Evolutionary conservation across 2,888 invertebrate genomes (phyloP), one percentile per base, ranked within the genome.

Genomic region (Mythimna vitellina): DNA sequence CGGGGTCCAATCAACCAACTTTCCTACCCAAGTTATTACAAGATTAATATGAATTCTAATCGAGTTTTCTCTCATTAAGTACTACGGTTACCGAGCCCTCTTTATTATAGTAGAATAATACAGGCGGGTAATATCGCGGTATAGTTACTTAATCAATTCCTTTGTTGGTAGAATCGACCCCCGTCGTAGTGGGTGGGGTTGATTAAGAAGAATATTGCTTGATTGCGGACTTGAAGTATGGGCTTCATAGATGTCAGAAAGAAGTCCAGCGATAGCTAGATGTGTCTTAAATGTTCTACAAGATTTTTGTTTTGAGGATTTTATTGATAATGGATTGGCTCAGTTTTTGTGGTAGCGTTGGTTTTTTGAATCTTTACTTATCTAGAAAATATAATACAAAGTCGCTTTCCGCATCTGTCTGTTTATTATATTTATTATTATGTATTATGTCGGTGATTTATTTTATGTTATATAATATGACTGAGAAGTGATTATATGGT

Each of bases 111-210:
- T 93, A 92, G 94, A 96, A 95, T 96, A 96, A 96, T 96, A 95
- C 93, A 75, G 81, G 86, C 92, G 90, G 93, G 95, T 96, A 96
- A 96, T 96, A 96, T 96, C 93, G 93, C 90, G 92, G 95, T 93
- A 94, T 95, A 95, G 95, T 96, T 96, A 95, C 94, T 95, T 96
- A 96, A 96, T 96, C 96, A 96, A 96, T 96, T 96, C 96, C 93
- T 95, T 96, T 96, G 96, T 95, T 95, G 95, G 94, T 93, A 82
- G 94, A 93, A 94, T 92, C 95, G 94, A 93, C 95, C 95, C 95
- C 94, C 92, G 83, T 75, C 78, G 90, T 89, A 88, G 91, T 93
- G 95, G 96, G 95, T 93, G 95, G 95, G 96, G 95, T 93, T 96
- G 96, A 96, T 96, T 96, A 96, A 94, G 95, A 95, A 94, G 95